A percentile compares a stretch with the other conserved stretches of the same genome.
Evolutionary conservation across 2,888 invertebrate genomes (phyloP).

Genomic region (Phrixothrix hirtus): DNA sequence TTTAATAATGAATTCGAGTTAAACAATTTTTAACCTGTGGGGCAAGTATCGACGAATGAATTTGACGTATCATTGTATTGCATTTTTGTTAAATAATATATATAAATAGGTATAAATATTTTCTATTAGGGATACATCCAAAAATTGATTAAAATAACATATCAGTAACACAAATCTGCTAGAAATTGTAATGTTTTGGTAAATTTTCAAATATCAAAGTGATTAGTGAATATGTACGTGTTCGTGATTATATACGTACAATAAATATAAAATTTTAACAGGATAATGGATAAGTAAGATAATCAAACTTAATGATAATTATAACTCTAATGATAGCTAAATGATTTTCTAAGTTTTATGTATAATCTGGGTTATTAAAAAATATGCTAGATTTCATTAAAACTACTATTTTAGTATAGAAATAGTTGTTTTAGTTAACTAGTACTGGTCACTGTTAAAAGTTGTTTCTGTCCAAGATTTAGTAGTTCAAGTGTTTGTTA

Average conservation of each 20-base stretch:
- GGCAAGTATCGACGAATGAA: too few relatives aligned
- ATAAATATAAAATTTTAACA: constrained; percentile 23
- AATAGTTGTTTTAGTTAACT: constrained; percentile 17
- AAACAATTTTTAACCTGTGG: too few relatives aligned
- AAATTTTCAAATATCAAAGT: constrained; percentile 17
- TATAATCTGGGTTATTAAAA: constrained; percentile 21
- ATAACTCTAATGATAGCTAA: constrained; percentile 11
- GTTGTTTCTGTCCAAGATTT: constrained; percentile 26
- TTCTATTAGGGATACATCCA: neutral
- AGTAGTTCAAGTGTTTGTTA: constrained; percentile 30
- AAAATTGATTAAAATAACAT: constrained; percentile 20
- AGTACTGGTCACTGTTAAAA: constrained; percentile 21
- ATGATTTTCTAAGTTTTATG: constrained; percentile 27
- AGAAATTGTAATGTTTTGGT: constrained; percentile 23
- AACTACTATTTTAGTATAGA: constrained; percentile 14
- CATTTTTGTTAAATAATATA: too few relatives aligned
- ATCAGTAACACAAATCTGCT: constrained; percentile 14
- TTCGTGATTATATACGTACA: constrained; percentile 25
- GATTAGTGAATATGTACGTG: constrained; percentile 26
- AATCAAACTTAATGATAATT: constrained; percentile 25
- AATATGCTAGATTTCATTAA: constrained; percentile 18
- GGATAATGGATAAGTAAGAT: constrained; percentile 22
- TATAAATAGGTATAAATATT: too few relatives aligned
- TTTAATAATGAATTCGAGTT: too few relatives aligned
- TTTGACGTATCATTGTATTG: too few relatives aligned